Evolutionary conservation across 2,888 invertebrate species (phyloP), one percentile per base, ranked within the genome.

Genomic region (Lasius fuliginosus): DNA sequence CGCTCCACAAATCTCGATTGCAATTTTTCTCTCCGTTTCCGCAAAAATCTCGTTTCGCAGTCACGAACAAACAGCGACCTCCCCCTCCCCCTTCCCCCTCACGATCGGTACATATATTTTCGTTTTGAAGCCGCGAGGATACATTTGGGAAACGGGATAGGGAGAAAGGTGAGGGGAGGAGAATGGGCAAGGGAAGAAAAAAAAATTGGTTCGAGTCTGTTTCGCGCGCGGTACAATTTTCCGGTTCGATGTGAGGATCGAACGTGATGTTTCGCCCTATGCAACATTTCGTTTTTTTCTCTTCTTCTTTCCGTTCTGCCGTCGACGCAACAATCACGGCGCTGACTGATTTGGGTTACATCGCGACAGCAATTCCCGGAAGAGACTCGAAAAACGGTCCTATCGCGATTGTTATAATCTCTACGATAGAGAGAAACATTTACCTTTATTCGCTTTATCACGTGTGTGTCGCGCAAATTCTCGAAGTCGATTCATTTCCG

Each of bases 281-380:
- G 82, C 84, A 40, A 71, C 64, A 56, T 64, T 84, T 82, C 71
- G 74, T 64, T 65, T 71, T 58, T 36, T 15, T 53, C 53, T 42
- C 67, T n/a, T 23, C 30, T 68, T 60, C 49, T 46, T 40, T n/a
- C 64, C n/a, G 65, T 65, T 58, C 74, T 56, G 56, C 85, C 86
- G 87, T 89, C 88, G 86, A 89, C 84, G 77, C 87, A 83, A 65
- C 86, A 86, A 87, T 90, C 87, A 87, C 89, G 42, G 56, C 67
- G 83, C 79, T 85, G 85, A 87, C 89, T 86, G 90, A 91, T 91
- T 90, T 86, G 85, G 88, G 86, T 90, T 90, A 88, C 86, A 85
- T 84, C 74, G 65, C 67, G 64, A 76, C 53, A 40, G 33, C 62
- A 56, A 56, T 58, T 56, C 76, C 67, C 64, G 60, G 15, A n/a